Conservation (phyloP, 2,113 vertebrate genomes). For the Pontoporia blainvillei region DNA sequence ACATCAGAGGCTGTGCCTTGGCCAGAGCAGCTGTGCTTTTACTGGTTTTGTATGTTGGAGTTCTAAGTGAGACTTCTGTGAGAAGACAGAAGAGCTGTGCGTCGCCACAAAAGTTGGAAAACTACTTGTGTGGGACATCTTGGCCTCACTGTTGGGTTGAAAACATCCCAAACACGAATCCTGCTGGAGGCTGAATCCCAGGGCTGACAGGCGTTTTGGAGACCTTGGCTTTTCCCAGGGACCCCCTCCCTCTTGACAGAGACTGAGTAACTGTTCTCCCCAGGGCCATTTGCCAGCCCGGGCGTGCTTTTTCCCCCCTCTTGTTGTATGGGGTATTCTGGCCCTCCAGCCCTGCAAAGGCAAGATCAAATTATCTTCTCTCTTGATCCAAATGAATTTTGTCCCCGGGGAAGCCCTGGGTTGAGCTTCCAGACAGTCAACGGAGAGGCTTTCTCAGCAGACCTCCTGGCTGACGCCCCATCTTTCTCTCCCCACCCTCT, state of each 20-base stretch:
- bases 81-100: not conserved
- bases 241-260: not conserved
- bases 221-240: not conserved
- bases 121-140: not conserved
- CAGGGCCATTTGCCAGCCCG: not conserved
- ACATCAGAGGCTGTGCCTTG: not conserved
- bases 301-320: not conserved
- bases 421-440: not conserved
- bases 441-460: not conserved
- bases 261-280: not conserved
- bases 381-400: constrained; percentile 49
- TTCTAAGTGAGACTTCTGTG: not conserved
- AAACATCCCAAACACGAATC: not conserved
- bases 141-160: not conserved
- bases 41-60: not conserved
- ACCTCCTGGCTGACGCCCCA: not conserved
- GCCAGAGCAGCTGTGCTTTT: not conserved
- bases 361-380: constrained; percentile 50
- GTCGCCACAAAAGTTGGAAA: not conserved
- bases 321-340: not conserved
- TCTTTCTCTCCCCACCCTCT: not conserved
- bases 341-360: not conserved
- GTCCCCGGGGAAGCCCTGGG: constrained; percentile 4
- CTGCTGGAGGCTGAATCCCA: not conserved
- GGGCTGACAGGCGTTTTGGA: not conserved